Base-by-base conservation (phyloP, 2,113 vertebrate genomes). In the Urocitellus parryii region DNA sequence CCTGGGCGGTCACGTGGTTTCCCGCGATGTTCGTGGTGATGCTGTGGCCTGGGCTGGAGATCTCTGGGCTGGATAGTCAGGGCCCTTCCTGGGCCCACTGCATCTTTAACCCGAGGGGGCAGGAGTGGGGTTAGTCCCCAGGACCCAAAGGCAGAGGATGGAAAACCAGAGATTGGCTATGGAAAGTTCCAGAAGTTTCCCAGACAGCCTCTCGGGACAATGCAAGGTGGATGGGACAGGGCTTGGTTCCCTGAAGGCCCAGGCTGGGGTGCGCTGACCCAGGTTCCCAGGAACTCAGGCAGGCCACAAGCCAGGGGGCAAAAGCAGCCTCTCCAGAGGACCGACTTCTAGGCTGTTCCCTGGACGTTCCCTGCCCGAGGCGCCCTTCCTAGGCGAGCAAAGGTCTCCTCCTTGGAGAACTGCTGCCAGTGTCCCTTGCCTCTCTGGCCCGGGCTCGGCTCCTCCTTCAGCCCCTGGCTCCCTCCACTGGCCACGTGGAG, bases 391-490 rank as follows among this genome's bases (percentile, higher is more conserved):
- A 53, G 53, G 11, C 56, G 32, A n/a, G 79, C 51, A 48, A 1
- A 29, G 0, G 1, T 72, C 61, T 78, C 16, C 42, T 82, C 16
- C 76, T 29, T 56, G 32, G 63, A 78, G 76, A 76, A 29, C 12
- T 12, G 2, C 4, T 18, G 13, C 14, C 11, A 8, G 67, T 3
- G 4, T 37, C 27, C 58, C 61, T 37, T 6, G 58, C 12, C 56
- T 63, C 10, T 6, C 53, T 3, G 0, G n/a, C 24, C 74, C 7
- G 2, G 32, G 20, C 70, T 39, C 2, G 34, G 51, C 29, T 37
- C 2, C 68, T 83, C 5, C 67, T 68, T 37, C 8, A 22, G 13
- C 48, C 88, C 34, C 0, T 16, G 5, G 39, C 61, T 73, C 42
- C 39, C 70, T 48, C 61, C 27, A 0, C 5, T 6, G 56, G 42